A percentile compares a stretch with the other conserved stretches of the same genome.
Conservation (phyloP, 2,113 vertebrate genomes). For the Rhegmatorhina hoffmannsi region DNA sequence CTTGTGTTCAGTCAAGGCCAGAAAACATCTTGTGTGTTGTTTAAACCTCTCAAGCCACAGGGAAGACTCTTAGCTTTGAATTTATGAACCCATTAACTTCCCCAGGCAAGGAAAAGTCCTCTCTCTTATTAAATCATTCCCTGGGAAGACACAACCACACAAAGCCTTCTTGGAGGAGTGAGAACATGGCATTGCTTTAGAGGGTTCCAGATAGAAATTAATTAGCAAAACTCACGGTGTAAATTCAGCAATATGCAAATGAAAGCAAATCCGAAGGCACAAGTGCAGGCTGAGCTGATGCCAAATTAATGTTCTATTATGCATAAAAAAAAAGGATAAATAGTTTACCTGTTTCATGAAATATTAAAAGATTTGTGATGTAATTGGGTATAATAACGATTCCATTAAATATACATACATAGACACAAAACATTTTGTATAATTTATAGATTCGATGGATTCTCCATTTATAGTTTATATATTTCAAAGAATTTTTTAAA, state of each 20-base stretch:
- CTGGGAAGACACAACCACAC: not conserved
- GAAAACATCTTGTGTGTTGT: not conserved
- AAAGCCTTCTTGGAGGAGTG: constrained; percentile 4
- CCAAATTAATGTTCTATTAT: not conserved
- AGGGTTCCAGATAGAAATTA: constrained; percentile 41
- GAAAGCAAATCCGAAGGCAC: not conserved
- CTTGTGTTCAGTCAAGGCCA: not conserved
- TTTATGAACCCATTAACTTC: constrained; percentile 37
- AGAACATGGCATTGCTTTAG: not conserved
- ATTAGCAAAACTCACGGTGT: constrained; percentile 31
- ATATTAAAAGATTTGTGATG: constrained; percentile 5
- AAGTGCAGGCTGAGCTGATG: not conserved
- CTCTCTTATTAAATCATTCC: constrained; percentile 41
- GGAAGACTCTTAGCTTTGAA: not conserved
- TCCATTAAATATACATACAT: not conserved
- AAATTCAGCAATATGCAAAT: constrained; percentile 56
- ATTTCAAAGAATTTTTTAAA: not conserved
- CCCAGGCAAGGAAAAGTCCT: not conserved
- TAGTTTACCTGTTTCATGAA: constrained; percentile 52
- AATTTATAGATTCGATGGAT: not conserved
- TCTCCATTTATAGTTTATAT: not conserved
- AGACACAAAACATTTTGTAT: not conserved
- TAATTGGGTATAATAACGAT: constrained; percentile 15
- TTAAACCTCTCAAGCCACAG: not conserved
- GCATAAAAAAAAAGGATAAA: constrained; percentile 25